These are phyloP conservation scores for Tetramorium bicarinatum DNA, from an alignment of 2,888 invertebrate species.

Conservation along the genomic window DNA sequence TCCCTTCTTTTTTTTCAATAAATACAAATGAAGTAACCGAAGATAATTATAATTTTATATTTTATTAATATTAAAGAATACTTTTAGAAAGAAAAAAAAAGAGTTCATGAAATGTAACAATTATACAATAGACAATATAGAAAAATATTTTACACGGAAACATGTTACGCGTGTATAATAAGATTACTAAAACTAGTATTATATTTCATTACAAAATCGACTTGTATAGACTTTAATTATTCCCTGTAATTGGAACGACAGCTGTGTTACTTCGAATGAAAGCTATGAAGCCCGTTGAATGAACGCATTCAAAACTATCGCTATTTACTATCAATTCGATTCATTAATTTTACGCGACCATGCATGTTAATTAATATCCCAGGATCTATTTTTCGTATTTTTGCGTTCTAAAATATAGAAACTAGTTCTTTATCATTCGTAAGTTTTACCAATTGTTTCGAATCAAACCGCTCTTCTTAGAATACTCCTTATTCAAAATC, in stretches of 20 bases:
- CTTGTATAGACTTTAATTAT: not conserved
- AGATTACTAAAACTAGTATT: not conserved
- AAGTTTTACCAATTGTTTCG: not conserved
- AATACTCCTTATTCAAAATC: not conserved
- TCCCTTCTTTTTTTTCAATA: not conserved
- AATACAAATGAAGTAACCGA: not conserved
- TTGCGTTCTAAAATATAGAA: not conserved
- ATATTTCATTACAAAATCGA: not conserved
- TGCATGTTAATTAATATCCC: not conserved
- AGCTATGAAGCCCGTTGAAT: not conserved
- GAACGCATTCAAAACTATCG: not conserved
- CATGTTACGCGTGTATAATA: not conserved
- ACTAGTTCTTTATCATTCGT: not conserved
- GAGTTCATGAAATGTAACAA: not conserved
- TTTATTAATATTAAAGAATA: not conserved
- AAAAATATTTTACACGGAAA: not conserved
- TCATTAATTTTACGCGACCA: constrained; percentile 20
- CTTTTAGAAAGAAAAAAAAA: not conserved
- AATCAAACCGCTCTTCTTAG: not conserved
- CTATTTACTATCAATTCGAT: not conserved
- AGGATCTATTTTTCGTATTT: not conserved
- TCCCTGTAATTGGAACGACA: not conserved
- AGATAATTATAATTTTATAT: not conserved
- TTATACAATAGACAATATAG: not conserved
- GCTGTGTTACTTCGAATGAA: not conserved